Evolutionary conservation across 1,140 invertebrate species (phyloP), one percentile per base, ranked within the genome.

Genomic region (Catajapyx aquilonaris): DNA sequence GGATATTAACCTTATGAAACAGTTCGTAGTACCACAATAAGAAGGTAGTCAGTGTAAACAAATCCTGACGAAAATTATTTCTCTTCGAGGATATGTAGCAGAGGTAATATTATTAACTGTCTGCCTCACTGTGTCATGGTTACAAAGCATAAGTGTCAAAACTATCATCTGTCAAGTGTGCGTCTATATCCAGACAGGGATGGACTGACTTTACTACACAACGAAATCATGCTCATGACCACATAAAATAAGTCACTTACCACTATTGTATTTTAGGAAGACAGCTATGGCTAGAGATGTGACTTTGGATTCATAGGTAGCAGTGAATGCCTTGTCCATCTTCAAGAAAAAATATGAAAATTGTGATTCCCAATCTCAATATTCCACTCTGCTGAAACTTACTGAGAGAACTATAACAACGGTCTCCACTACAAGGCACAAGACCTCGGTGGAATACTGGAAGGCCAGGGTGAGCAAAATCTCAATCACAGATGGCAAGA

Each of bases 201-300:
- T n/a, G n/a, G n/a, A n/a, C n/a, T n/a, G n/a, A n/a, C n/a, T n/a
- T n/a, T n/a, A 31, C n/a, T 15, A 34, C 19, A 33, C 9, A 37
- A 37, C 7, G 9, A 21, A 37, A 33, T 21, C 16, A 32, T 31
- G 5, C 7, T 10, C 20, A 32, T 17, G 4, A 15, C 13, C 19
- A 13, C 17, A 16, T n/a, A 39, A 3, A 13, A 2, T 33, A 13
- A 19, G n/a, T 10, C 2, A 45, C 43, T 38, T 37, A 47, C 45
- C 46, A 37, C 43, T 48, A 35, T 64, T 55, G 43, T 61, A 73
- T 51, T 79, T 79, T 0, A 81, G 55, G 49, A 81, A 79, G 1
- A 73, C 65, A 13, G 74, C 73, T 41, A 81, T 73, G 4, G 71
- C 66, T 22, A 81, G 48, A 1, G 77, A 71, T 31, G 68, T 69